phyloP scores from a whole-genome alignment of 2,797 vertebrate genomes.

The Sphenopsis melanotis region DNA sequence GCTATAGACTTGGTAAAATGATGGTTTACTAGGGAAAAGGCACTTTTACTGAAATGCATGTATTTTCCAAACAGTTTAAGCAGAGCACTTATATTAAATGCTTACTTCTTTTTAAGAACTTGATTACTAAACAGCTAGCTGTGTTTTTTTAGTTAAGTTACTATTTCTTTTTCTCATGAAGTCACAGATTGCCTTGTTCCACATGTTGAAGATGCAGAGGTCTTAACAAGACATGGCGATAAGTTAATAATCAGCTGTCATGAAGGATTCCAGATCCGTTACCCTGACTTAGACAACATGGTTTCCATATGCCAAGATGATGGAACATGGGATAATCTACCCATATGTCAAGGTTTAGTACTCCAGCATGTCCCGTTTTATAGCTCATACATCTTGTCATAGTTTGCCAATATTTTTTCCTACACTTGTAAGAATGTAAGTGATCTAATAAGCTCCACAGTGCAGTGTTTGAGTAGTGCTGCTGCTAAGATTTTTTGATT shows the following conservation, averaged over 20 bases:
- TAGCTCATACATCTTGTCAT: slow-evolving; percentile 11
- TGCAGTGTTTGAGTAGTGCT: neutral
- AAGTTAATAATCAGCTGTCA: slow-evolving; percentile 80
- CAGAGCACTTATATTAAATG: neutral
- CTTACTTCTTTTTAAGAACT: slow-evolving; percentile 22
- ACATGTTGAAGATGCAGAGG: slow-evolving; percentile 82
- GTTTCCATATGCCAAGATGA: slow-evolving; percentile 80
- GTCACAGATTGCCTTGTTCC: slow-evolving; percentile 81
- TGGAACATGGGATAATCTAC: slow-evolving; percentile 83
- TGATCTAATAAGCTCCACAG: neutral
- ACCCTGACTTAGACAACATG: slow-evolving; percentile 82
- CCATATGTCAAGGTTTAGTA: slow-evolving; percentile 82
- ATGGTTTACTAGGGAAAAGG: neutral
- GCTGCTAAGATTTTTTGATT: neutral
- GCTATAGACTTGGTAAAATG: neutral
- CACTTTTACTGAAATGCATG: neutral
- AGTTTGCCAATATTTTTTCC: slow-evolving; percentile 13
- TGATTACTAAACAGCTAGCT: slow-evolving; percentile 20
- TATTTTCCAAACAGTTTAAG: neutral
- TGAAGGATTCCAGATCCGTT: slow-evolving; percentile 83
- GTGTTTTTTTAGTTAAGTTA: slow-evolving; percentile 22
- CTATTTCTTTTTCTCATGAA: slow-evolving; percentile 39
- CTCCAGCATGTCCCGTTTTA: slow-evolving; percentile 38
- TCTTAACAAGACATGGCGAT: slow-evolving; percentile 84
- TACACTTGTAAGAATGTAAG: neutral